A percentile compares a stretch with the other conserved stretches of the same genome.
These are phyloP conservation scores for Dinomys branickii DNA, from an alignment of 2,113 vertebrate genomes.

Conservation along the genomic window DNA sequence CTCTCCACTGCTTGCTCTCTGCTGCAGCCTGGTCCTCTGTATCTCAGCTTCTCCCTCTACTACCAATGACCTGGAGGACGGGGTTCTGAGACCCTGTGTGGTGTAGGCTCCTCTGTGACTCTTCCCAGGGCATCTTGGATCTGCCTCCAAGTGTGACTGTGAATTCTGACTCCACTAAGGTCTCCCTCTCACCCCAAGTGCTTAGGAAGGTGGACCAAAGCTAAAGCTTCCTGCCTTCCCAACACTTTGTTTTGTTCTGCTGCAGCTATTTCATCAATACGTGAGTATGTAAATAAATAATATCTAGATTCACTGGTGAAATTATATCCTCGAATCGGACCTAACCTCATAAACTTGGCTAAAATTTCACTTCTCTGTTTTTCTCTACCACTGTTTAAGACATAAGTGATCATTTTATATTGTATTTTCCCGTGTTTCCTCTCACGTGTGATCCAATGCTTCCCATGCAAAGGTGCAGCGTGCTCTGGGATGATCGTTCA, in stretches of 20 bases:
- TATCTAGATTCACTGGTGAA: too few species aligned
- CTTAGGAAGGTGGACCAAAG: neutral
- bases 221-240: too few species aligned
- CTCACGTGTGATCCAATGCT: too few species aligned
- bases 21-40: neutral
- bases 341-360: neutral
- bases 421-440: too few species aligned
- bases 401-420: too few species aligned
- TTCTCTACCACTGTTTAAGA: too few species aligned
- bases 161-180: neutral
- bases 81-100: neutral
- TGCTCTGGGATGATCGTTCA: too few species aligned
- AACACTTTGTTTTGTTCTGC: too few species aligned
- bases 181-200: neutral
- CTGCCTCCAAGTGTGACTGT: neutral
- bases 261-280: too few species aligned
- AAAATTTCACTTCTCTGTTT: neutral
- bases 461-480: too few species aligned
- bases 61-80: neutral
- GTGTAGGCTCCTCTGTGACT: neutral
- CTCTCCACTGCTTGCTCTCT: neutral
- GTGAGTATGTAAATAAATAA: too few species aligned
- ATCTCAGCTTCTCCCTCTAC: neutral
- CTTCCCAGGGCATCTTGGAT: neutral
- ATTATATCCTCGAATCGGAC: neutral